Evolutionary conservation across 2,888 invertebrate genomes (phyloP).

Genomic region (Hipparchia semele): DNA sequence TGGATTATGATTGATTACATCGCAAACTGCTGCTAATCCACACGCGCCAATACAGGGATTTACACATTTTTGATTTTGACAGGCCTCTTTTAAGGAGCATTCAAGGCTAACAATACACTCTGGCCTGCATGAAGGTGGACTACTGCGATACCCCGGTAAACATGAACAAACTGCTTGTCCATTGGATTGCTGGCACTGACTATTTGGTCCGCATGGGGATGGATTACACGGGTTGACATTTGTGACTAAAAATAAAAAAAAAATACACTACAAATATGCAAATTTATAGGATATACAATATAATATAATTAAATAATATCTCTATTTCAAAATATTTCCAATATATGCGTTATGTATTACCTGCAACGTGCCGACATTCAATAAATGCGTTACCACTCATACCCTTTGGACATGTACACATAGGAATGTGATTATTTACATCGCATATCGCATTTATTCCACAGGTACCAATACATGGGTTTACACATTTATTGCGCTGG

Average conservation of each 20-base stretch:
- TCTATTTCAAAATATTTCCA: not conserved
- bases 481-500: constrained; percentile 87
- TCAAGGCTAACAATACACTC: constrained; percentile 92
- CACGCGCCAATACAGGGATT: constrained; percentile 92
- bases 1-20: constrained; percentile 89
- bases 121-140: constrained; percentile 90
- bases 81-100: constrained; percentile 87
- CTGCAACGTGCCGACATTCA: constrained; percentile 79
- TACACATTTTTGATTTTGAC: constrained; percentile 88
- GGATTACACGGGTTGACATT: constrained; percentile 86
- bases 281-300: not conserved
- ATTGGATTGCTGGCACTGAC: constrained; percentile 85
- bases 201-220: constrained; percentile 90
- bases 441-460: constrained; percentile 88
- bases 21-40: constrained; percentile 87
- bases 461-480: constrained; percentile 92
- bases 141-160: constrained; percentile 85
- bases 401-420: constrained; percentile 88
- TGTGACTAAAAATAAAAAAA: constrained; percentile 41
- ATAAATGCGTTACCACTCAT: constrained; percentile 87
- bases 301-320: not conserved
- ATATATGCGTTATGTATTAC: constrained; percentile 57
- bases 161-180: constrained; percentile 90
- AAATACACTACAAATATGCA: constrained; percentile 44
- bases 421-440: constrained; percentile 90